These are phyloP conservation scores for Tuberolachnus salignus DNA, from an alignment of 2,888 invertebrate species.

Conservation along the genomic window DNA sequence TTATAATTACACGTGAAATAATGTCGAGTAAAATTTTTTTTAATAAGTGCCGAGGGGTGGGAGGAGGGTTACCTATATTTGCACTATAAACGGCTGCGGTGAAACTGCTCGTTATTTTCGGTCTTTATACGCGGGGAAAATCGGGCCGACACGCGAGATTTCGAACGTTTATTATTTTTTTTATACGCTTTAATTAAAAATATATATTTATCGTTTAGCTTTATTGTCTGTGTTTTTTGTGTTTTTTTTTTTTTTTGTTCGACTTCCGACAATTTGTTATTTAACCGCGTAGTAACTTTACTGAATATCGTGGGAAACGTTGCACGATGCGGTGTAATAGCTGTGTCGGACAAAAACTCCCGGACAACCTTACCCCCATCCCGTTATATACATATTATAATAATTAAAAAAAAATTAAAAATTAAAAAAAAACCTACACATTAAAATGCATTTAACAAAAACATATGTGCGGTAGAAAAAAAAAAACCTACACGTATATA, in stretches of 20 bases:
- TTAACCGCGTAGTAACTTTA: neutral
- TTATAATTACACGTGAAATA: neutral
- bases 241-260: neutral
- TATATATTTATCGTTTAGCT: slow-evolving; percentile 11
- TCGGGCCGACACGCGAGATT: no score
- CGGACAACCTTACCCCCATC: no score
- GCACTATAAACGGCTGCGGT: neutral
- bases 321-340: neutral
- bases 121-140: no score
- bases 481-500: neutral
- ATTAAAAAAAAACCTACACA: neutral
- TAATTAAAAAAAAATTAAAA: neutral
- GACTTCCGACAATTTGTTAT: slow-evolving; percentile 17
- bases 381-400: neutral
- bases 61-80: no score
- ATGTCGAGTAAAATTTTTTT: no score
- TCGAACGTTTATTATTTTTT: no score
- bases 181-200: slow-evolving; percentile 5
- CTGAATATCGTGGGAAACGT: slow-evolving; percentile 32
- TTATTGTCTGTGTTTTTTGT: no score
- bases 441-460: neutral
- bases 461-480: neutral
- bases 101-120: no score
- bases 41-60: no score
- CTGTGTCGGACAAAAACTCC: neutral